Evolutionary conservation across 2,113 vertebrate genomes (phyloP), one percentile per base, ranked within the genome.

Genomic region (Eudyptes chrysolophus): DNA sequence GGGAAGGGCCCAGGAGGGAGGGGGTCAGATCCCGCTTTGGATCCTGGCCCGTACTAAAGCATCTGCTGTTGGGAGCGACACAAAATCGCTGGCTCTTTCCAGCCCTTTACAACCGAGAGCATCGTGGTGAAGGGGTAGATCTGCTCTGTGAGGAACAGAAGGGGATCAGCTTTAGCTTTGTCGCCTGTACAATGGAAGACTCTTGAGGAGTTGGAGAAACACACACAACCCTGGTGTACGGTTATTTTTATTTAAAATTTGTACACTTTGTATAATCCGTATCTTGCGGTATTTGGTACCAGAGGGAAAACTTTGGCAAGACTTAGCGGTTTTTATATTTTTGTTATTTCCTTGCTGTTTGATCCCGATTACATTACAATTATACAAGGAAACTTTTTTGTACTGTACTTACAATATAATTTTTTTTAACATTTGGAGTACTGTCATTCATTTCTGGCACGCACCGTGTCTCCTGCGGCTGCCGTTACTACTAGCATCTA

Each of bases 191-290:
- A 66, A 57, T 19, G 57, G 86, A 75, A 91, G 87, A 88, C 87
- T 96, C 95, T 91, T 65, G 60, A 89, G 10, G 74, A 97, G 95
- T 98, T 94, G 74, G 83, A 79, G 90, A 95, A 88, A 92, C 94
- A 90, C 94, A 78, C 46, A 44, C 51, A 44, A 65, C 92, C 94
- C 94, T 79, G n/a, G 77, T 95, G 89, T 97, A 76, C 84, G 94
- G 87, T 98, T 98, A 93, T 98, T 98, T 98, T 98, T 98, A 98
- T 98, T 97, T 98, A 94, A 98, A 94, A 94, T 98, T 98, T 98
- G 98, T 98, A 98, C 84, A 98, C 96, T 98, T 98, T 98, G 97
- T 98, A 98, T 98, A 96, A 98, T 96, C 98, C 89, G 79, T 98
- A 97, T 95, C 97, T 98, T 97, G 98, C 97, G 93, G 87, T 91